Base-by-base conservation (phyloP, 2,113 vertebrate genomes). In the Callipepla squamata region DNA sequence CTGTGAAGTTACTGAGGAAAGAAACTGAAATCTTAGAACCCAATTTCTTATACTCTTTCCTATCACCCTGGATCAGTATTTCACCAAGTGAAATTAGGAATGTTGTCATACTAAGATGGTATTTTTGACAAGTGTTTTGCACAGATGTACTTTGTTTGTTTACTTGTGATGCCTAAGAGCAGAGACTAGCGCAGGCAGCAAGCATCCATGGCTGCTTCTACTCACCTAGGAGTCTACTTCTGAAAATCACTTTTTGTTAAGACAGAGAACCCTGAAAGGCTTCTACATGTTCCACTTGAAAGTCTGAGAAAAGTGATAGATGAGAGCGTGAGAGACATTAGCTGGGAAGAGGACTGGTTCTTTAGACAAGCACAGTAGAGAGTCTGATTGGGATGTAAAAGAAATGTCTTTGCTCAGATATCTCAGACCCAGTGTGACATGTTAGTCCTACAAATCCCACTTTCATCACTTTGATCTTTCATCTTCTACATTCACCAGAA, bases 71-170 rank as follows among this genome's bases (percentile, higher is more conserved):
- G 20, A 73, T 40, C 36, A 0, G 4, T 72, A 26, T 82, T 91
- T 51, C n/a, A 70, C 1, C 2, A 25, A 80, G 48, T 11, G 21
- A 95, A 96, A 93, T 75, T 61, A 85, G 47, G 21, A 34, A 80
- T 70, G 12, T 8, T 40, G 32, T 42, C 9, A 59, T 53, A 77
- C 91, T 69, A 30, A 87, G 14, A 55, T 22, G 47, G 0, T 4
- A 6, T 80, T 95, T 73, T 73, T 77, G 48, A 73, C 30, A 85
- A 73, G 5, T 19, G 2, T 89, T 95, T 89, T 85, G 15, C 44
- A 73, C 4, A 42, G 23, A n/a, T 51, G 1, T 68, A 87, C 72
- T 36, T 82, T 78, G 45, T 23, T 17, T 85, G 45, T 25, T 19
- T 53, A 21, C 40, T 69, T 50, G 14, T 16, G 40, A 69, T 45